These are phyloP conservation scores for Drepana arcuata DNA, from an alignment of 1,140 invertebrate species.

Conservation along the genomic window DNA sequence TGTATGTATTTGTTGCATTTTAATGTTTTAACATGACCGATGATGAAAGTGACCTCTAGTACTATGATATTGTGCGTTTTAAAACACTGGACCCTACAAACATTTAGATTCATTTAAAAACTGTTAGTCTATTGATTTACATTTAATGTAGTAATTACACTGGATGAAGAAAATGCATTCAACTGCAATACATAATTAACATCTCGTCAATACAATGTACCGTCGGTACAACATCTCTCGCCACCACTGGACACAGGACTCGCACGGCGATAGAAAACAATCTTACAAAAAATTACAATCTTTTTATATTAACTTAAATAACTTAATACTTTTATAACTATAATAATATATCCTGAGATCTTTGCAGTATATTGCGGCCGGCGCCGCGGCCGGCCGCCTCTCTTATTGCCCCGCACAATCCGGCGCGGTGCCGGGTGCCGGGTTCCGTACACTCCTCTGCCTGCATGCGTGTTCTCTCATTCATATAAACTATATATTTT, in stretches of 20 bases:
- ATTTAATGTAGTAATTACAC: slow-evolving; percentile 57
- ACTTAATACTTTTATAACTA: slow-evolving; percentile 71
- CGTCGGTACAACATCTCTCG: slow-evolving; percentile 45
- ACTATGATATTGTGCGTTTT: slow-evolving; percentile 69
- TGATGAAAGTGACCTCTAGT: slow-evolving; percentile 67
- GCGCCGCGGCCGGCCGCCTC: slow-evolving; percentile 18
- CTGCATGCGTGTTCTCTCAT: slow-evolving; percentile 43
- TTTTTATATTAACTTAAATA: slow-evolving; percentile 72
- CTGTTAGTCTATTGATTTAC: slow-evolving; percentile 59
- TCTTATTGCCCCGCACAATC: slow-evolving; percentile 32
- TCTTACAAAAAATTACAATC: slow-evolving; percentile 66
- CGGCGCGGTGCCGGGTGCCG: no score
- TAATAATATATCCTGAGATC: slow-evolving; percentile 70
- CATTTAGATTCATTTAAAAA: slow-evolving; percentile 67
- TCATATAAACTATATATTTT: slow-evolving; percentile 56
- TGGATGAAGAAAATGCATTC: slow-evolving; percentile 61
- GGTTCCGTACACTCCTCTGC: no score
- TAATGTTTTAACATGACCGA: slow-evolving; percentile 41
- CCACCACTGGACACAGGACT: slow-evolving; percentile 42
- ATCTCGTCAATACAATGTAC: slow-evolving; percentile 48
- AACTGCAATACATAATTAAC: slow-evolving; percentile 28
- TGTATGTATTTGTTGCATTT: slow-evolving; percentile 53
- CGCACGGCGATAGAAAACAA: slow-evolving; percentile 57
- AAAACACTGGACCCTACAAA: slow-evolving; percentile 70
- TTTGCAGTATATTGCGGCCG: slow-evolving; percentile 46